phyloP scores from a whole-genome alignment of 2,113 vertebrate species.

The Dipodomys ordii region DNA sequence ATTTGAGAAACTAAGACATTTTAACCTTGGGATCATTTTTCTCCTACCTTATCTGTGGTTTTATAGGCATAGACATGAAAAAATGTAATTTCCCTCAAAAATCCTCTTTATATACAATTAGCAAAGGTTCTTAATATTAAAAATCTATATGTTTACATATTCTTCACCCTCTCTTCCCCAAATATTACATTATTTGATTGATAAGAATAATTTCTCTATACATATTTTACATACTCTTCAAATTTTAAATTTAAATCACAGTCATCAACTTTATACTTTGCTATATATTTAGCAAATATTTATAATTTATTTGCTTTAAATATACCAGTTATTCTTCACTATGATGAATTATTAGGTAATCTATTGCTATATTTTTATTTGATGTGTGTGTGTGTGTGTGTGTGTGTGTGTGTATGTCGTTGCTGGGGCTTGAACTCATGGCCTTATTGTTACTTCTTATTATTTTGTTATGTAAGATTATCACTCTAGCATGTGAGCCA shows the following conservation, averaged over 20 bases:
- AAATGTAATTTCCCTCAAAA: slow-evolving; percentile 22
- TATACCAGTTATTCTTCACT: background rate
- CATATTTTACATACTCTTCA: background rate
- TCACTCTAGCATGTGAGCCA: too few relatives aligned
- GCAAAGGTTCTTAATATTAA: slow-evolving; percentile 16
- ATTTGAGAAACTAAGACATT: background rate
- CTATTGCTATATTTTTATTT: background rate
- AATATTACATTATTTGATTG: background rate
- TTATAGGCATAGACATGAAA: slow-evolving; percentile 1
- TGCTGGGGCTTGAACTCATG: too few relatives aligned
- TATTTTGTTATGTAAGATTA: too few relatives aligned
- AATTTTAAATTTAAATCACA: background rate
- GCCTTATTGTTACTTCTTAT: too few relatives aligned
- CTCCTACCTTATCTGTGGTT: background rate
- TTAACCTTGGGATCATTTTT: slow-evolving; percentile 8
- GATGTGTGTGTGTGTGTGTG: background rate
- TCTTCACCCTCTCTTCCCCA: background rate
- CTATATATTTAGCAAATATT: background rate
- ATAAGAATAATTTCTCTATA: background rate
- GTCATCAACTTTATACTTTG: background rate
- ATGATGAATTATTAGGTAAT: background rate
- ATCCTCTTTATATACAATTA: slow-evolving; percentile 32
- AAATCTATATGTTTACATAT: slow-evolving; percentile 22
- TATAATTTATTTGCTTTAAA: slow-evolving; percentile 23
- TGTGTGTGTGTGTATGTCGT: too few relatives aligned